Conservation (phyloP, 2,888 invertebrate species). For the Drosophila subsilvestris region DNA sequence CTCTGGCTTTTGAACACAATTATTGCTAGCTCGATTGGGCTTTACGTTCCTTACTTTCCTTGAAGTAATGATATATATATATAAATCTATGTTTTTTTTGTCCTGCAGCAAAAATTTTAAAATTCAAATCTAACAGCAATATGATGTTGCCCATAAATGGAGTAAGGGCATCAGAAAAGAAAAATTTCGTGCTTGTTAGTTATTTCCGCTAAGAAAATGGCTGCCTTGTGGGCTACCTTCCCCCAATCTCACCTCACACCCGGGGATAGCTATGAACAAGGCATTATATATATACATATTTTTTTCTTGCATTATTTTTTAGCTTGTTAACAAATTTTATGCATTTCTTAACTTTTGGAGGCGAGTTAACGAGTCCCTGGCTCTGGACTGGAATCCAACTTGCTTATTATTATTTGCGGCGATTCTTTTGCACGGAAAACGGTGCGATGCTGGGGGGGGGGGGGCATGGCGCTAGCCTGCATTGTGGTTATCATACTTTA, state of each 20-base stretch:
- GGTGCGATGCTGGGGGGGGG: slow-evolving; percentile 7
- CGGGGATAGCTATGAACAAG: slow-evolving; percentile 33
- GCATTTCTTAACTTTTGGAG: slow-evolving; percentile 76
- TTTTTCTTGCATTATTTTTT: slow-evolving; percentile 28
- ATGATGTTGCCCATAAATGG: background rate
- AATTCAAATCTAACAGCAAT: background rate
- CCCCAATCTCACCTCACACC: background rate
- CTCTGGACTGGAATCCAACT: slow-evolving; percentile 56
- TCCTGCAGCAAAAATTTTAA: too few relatives aligned
- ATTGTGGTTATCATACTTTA: slow-evolving; percentile 83
- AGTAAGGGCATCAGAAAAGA: slow-evolving; percentile 22
- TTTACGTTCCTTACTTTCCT: too few relatives aligned
- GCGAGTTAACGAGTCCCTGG: slow-evolving; percentile 69
- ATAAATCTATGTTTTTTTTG: too few relatives aligned
- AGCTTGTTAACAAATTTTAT: slow-evolving; percentile 80
- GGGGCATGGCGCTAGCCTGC: slow-evolving; percentile 43
- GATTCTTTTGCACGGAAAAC: slow-evolving; percentile 36
- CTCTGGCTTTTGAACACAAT: too few relatives aligned
- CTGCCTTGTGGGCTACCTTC: slow-evolving; percentile 26
- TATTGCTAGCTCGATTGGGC: too few relatives aligned
- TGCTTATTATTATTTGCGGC: slow-evolving; percentile 75
- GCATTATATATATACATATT: slow-evolving; percentile 2
- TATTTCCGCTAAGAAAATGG: slow-evolving; percentile 72
- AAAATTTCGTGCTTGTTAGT: slow-evolving; percentile 70
- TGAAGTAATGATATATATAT: too few relatives aligned